Evolutionary conservation across 2,797 vertebrate species (phyloP), one percentile per base, ranked within the genome.

Genomic region (Ctenochaetus hawaiiensis): DNA sequence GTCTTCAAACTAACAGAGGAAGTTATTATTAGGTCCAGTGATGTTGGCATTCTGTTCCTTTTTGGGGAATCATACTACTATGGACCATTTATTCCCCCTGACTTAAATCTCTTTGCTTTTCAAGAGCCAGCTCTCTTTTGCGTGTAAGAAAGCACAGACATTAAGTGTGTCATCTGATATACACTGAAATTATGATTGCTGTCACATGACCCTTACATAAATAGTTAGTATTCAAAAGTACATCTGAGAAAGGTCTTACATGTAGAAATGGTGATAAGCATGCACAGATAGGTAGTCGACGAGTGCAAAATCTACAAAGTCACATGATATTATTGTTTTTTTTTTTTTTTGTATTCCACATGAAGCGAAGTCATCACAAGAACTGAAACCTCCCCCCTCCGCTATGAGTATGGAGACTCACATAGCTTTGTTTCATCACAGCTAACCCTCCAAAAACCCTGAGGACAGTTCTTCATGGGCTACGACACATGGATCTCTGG

Each of bases 211-310:
- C 86, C 84, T 89, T 88, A 93, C 92, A 90, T 93, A 93, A 92
- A 93, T 91, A 92, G 89, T 90, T 91, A 93, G 87, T 93, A 92
- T 93, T 91, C 82, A 92, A 92, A 92, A 93, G 88, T 91, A 94
- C 87, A 52, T 92, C 88, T 91, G 92, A 93, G 90, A 93, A 92
- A 93, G 88, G 90, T 90, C 90, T 81, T 90, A 93, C 91, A 91
- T 91, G 93, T 92, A 91, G 91, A 94, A 92, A 93, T 93, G 92
- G 91, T 92, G 92, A 93, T 87, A 90, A 87, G 92, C 93, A 94
- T 93, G 93, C 93, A 94, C 91, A 93, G 90, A 92, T 93, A 94
- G 91, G 93, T 94, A 93, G 93, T 94, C 56, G 81, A 94, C 91
- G 49, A 94, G 94, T 95, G 93, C 92, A 92, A 94, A 94, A 91